phyloP scores from a whole-genome alignment of 2,113 vertebrate species.

The Caranx melampygus region DNA sequence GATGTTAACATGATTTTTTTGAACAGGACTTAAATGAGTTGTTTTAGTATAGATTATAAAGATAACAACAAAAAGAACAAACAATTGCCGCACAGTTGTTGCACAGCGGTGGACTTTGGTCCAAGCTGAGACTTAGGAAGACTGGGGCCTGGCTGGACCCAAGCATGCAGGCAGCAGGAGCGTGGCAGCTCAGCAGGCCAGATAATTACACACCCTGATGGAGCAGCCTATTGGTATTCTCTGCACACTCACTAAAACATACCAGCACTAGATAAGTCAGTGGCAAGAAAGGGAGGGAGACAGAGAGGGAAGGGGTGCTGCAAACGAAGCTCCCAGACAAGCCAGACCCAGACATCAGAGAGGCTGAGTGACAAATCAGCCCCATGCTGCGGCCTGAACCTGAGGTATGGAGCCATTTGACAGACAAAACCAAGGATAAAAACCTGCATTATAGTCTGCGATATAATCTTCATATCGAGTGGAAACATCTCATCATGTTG shows the following conservation, averaged over 20 bases:
- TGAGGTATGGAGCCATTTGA: neutral
- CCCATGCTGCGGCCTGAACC: constrained; percentile 20
- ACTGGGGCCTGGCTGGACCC: constrained; percentile 30
- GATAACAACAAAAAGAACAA: constrained; percentile 14
- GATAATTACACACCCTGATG: constrained; percentile 78
- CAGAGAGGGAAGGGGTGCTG: constrained; percentile 19
- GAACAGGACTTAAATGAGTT: neutral
- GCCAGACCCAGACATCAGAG: constrained; percentile 32
- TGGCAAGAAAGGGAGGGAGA: constrained; percentile 41
- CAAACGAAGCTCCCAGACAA: constrained; percentile 43
- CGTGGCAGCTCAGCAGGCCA: constrained; percentile 65
- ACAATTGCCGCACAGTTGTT: neutral
- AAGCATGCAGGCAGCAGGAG: constrained; percentile 47
- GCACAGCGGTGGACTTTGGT: constrained; percentile 35
- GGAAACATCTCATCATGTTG: neutral
- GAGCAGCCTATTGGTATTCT: constrained; percentile 80
- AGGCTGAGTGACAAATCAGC: constrained; percentile 42
- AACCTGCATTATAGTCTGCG: neutral
- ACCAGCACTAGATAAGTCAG: constrained; percentile 69
- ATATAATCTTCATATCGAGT: neutral
- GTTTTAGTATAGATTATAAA: neutral
- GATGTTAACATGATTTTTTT: neutral
- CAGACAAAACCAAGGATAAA: constrained; percentile 15
- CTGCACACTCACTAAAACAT: constrained; percentile 76
- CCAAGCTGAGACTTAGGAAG: constrained; percentile 15